Evolutionary conservation across 2,797 vertebrate species (phyloP).

Genomic region (Malurus splendens): DNA sequence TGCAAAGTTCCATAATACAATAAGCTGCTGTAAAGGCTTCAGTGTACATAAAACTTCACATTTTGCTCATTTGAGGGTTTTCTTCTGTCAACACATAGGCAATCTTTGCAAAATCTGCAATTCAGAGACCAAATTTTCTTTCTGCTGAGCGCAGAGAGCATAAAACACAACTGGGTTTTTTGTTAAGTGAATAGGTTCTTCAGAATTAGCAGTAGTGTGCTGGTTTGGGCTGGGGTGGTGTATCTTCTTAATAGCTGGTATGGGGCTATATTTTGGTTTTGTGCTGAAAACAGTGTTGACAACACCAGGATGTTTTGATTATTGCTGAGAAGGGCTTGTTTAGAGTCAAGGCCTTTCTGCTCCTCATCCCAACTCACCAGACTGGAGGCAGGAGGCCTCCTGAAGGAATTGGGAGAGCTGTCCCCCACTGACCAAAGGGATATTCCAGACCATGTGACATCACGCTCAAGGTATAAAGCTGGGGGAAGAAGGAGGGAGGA

Average conservation of each 20-base stretch:
- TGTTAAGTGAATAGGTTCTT: background rate
- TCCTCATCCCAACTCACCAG: rapidly evolving
- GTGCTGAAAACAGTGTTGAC: background rate
- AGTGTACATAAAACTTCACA: background rate
- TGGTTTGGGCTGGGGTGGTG: background rate
- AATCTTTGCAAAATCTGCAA: background rate
- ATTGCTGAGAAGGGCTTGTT: background rate
- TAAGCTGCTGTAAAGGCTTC: background rate
- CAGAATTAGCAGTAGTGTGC: background rate
- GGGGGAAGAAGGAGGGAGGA: background rate
- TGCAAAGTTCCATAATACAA: background rate
- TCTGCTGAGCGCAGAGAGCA: background rate
- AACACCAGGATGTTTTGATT: background rate
- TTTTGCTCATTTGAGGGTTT: background rate
- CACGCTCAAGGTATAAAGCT: background rate
- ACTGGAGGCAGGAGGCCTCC: background rate
- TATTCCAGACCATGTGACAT: background rate
- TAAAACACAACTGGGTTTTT: background rate
- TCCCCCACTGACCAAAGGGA: background rate
- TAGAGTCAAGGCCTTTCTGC: background rate
- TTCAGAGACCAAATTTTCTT: background rate
- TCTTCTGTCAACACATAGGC: background rate
- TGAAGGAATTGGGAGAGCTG: background rate
- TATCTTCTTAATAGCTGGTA: background rate
- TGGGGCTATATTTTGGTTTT: background rate